phyloP scores from a whole-genome alignment of 2,888 invertebrate genomes.

The Brachyptera putata region DNA sequence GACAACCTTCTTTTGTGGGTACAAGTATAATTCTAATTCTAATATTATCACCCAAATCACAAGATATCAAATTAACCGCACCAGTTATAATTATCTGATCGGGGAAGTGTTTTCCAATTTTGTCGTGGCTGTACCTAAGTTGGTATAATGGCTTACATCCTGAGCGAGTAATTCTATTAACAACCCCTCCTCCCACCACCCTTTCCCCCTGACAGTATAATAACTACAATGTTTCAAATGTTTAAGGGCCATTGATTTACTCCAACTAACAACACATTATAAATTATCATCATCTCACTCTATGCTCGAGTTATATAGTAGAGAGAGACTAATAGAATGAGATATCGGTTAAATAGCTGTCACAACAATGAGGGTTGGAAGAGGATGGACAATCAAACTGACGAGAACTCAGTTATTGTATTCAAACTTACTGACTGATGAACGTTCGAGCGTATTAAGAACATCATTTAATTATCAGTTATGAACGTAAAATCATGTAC shows the following conservation, averaged over 20 bases:
- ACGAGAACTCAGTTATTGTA: no score
- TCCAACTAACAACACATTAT: slow-evolving; percentile 26
- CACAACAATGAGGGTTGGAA: slow-evolving; percentile 5
- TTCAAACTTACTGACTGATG: no score
- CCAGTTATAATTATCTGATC: no score
- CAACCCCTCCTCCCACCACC: slow-evolving; percentile 5
- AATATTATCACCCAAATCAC: no score
- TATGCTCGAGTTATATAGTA: no score
- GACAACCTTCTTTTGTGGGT: no score
- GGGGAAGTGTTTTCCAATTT: no score
- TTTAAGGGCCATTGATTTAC: slow-evolving; percentile 25
- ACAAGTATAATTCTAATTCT: no score
- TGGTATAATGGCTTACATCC: slow-evolving; percentile 20
- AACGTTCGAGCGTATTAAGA: no score
- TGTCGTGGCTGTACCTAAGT: slow-evolving; percentile 12
- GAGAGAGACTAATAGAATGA: slow-evolving; percentile 1
- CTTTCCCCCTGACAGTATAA: slow-evolving; percentile 12
- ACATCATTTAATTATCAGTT: no score
- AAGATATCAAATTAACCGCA: no score
- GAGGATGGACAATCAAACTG: neutral
- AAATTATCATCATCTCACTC: slow-evolving; percentile 25
- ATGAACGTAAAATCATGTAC: no score
- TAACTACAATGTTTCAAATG: slow-evolving; percentile 24
- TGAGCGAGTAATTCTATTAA: slow-evolving; percentile 23
- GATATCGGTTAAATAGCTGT: slow-evolving; percentile 19